These are phyloP conservation scores for Bolborhynchus lineola DNA, from an alignment of 2,113 vertebrate species.

Conservation along the genomic window DNA sequence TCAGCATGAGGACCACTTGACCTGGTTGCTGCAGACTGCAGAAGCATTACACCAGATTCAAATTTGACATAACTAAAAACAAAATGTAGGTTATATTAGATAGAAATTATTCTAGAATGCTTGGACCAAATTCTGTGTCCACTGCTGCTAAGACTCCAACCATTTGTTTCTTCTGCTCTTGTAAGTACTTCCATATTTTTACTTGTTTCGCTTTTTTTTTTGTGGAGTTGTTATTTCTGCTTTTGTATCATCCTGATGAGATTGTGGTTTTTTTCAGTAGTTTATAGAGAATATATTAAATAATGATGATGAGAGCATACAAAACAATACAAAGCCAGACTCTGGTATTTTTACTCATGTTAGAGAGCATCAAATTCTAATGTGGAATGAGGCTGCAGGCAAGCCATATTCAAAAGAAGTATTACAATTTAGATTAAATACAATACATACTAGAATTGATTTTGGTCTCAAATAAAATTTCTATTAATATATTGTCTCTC, in stretches of 20 bases:
- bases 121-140: not conserved
- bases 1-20: not conserved
- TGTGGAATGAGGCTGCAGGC: not conserved
- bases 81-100: not conserved
- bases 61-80: not conserved
- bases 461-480: not conserved
- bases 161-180: not conserved
- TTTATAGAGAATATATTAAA: not conserved
- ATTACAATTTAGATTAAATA: not conserved
- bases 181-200: not conserved
- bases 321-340: not conserved
- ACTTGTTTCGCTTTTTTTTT: not conserved
- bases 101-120: not conserved
- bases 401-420: not conserved
- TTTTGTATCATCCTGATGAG: not conserved
- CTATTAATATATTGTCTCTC: not conserved
- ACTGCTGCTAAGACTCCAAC: not conserved
- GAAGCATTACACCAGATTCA: not conserved
- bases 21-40: not conserved
- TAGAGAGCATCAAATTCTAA: not conserved
- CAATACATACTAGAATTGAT: not conserved
- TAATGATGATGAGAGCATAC: not conserved
- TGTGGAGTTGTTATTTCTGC: not conserved
- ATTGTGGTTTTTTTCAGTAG: not conserved
- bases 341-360: not conserved